Evolutionary conservation across 2,888 invertebrate genomes (phyloP).

Genomic region (Minunthozetes semirufus): DNA sequence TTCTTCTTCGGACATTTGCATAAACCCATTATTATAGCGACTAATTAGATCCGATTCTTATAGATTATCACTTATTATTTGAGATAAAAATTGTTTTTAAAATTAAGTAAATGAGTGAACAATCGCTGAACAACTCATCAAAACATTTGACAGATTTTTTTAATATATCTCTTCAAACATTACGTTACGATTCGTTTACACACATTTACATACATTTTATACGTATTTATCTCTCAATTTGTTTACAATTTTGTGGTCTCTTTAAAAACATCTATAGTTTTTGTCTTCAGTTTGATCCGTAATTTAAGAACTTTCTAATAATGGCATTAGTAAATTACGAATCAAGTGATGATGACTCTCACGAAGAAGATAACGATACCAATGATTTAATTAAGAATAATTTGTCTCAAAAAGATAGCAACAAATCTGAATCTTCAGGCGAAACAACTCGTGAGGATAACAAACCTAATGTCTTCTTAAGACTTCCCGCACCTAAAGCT

Average conservation of each 20-base stretch:
- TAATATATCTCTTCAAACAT: background rate
- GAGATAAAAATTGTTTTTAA: too few species aligned
- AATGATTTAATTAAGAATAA: background rate
- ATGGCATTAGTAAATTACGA: constrained; percentile 37
- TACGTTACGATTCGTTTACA: background rate
- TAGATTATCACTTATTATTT: too few species aligned
- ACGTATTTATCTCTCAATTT: background rate
- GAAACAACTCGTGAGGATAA: background rate
- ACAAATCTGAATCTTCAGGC: background rate
- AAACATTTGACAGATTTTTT: constrained; percentile 4
- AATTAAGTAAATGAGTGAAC: background rate
- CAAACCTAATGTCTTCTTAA: background rate
- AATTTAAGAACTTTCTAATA: background rate
- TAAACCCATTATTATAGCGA: constrained; percentile 67
- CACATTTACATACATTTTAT: too few species aligned
- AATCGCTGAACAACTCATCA: constrained; percentile 6
- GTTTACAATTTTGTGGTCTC: background rate
- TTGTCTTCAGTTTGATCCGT: background rate
- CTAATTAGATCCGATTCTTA: background rate
- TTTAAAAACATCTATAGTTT: background rate
- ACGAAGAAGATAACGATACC: background rate
- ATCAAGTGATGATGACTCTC: constrained; percentile 36
- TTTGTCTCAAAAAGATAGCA: background rate
- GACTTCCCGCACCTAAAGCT: constrained; percentile 5
- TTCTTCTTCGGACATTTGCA: constrained; percentile 96